A percentile compares a stretch with the other conserved stretches of the same genome.
phyloP scores from a whole-genome alignment of 53 echinoderm and acorn worm genomes.

The Henricia sp. region DNA sequence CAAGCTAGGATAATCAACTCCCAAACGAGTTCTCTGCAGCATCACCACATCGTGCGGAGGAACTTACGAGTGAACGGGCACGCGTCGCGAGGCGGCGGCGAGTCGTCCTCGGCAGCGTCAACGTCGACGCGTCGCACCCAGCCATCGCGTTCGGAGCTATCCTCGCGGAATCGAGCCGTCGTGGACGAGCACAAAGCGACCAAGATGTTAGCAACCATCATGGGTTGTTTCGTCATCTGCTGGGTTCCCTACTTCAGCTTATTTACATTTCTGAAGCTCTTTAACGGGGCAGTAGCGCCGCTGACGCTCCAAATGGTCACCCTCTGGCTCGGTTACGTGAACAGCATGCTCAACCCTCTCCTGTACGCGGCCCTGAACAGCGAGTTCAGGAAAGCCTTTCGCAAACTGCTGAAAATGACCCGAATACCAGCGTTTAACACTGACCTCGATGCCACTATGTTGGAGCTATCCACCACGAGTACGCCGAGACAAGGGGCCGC shows the following conservation, averaged over 20 bases:
- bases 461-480: constrained; percentile 28
- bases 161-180: constrained; percentile 55
- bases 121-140: not conserved
- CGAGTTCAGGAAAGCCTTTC: constrained; percentile 76
- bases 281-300: constrained; percentile 50
- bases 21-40: constrained; percentile 39
- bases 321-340: constrained; percentile 82
- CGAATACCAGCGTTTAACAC: constrained; percentile 10
- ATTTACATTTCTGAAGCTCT: constrained; percentile 77
- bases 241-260: constrained; percentile 92
- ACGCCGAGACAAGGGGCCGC: constrained; percentile 15
- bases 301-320: constrained; percentile 55
- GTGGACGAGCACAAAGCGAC: constrained; percentile 83
- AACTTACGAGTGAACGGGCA: constrained; percentile 17
- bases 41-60: constrained; percentile 6
- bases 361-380: constrained; percentile 85
- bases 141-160: constrained; percentile 38
- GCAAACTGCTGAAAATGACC: constrained; percentile 63
- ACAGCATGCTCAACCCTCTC: constrained; percentile 83
- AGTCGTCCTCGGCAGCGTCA: not conserved
- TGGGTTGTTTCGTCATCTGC: constrained; percentile 85
- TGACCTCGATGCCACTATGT: not conserved
- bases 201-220: constrained; percentile 83
- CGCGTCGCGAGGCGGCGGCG: constrained; percentile 15
- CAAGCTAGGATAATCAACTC: constrained; percentile 81